Evolutionary conservation across 1,140 invertebrate genomes (phyloP).

Genomic region (Aphaenogaster rudis): DNA sequence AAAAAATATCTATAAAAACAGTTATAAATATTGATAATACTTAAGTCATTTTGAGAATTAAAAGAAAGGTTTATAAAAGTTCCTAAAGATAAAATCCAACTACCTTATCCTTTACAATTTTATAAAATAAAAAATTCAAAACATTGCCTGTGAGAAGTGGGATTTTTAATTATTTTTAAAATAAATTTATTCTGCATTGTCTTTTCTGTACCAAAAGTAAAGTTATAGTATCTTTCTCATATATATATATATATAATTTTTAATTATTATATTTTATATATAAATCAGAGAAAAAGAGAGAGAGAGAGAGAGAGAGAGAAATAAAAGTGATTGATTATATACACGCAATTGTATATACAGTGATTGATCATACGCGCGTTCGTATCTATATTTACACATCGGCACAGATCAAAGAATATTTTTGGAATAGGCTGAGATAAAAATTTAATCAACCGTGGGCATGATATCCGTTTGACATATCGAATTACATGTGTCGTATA

Average conservation of each 20-base stretch:
- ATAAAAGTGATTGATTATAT: conserved; percentile 7
- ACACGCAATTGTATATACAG: conserved; percentile 13
- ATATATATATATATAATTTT: neutral
- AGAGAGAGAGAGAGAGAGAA: neutral
- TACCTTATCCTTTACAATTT: neutral
- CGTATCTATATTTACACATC: neutral
- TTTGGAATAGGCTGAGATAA: conserved; percentile 4
- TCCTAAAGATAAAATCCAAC: neutral
- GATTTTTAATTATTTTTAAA: conserved; percentile 19
- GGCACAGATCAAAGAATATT: conserved; percentile 36
- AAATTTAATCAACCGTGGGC: conserved; percentile 21
- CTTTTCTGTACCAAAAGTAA: neutral
- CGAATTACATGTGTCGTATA: neutral
- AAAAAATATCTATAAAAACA: neutral
- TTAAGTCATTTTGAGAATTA: conserved; percentile 2
- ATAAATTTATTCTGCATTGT: neutral
- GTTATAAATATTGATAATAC: neutral
- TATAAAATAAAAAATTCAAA: conserved; percentile 12
- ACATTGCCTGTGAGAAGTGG: neutral
- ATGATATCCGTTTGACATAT: conserved; percentile 36
- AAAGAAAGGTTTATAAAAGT: neutral
- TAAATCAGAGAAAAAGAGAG: neutral
- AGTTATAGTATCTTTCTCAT: neutral
- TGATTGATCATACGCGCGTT: conserved; percentile 9
- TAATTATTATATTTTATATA: conserved; percentile 13